Evolutionary conservation across 2,113 vertebrate species (phyloP).

Genomic region (Sturnus vulgaris): DNA sequence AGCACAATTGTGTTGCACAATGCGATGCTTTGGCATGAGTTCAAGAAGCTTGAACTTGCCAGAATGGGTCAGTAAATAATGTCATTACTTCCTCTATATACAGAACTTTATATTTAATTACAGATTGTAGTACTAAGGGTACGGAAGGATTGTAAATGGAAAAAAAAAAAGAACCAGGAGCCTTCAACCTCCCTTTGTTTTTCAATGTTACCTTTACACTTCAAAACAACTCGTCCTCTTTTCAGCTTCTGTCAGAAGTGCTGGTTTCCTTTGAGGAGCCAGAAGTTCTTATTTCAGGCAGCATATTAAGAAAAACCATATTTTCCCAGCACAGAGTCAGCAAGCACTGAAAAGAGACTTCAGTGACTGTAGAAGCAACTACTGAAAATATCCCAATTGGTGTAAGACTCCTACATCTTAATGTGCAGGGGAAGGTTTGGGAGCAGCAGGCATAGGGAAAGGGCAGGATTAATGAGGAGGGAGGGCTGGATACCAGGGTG

Average conservation of each 20-base stretch:
- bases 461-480: neutral
- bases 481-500: neutral
- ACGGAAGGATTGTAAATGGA: neutral
- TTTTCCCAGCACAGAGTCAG: neutral
- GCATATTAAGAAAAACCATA: neutral
- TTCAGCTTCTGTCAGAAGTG: neutral
- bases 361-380: neutral
- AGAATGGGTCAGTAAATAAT: neutral
- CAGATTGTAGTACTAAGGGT: neutral
- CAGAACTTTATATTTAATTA: neutral
- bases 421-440: neutral
- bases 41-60: neutral
- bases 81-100: neutral
- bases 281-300: neutral
- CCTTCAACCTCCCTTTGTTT: neutral
- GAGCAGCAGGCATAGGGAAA: neutral
- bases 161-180: neutral
- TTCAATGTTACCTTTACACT: neutral
- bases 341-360: neutral
- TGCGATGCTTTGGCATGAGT: neutral
- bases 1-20: neutral
- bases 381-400: neutral
- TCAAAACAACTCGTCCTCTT: neutral
- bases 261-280: neutral
- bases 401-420: neutral